Evolutionary conservation across 92 coral and sea anemone species (phyloP).

Genomic region (Palythoa caribaeorum): DNA sequence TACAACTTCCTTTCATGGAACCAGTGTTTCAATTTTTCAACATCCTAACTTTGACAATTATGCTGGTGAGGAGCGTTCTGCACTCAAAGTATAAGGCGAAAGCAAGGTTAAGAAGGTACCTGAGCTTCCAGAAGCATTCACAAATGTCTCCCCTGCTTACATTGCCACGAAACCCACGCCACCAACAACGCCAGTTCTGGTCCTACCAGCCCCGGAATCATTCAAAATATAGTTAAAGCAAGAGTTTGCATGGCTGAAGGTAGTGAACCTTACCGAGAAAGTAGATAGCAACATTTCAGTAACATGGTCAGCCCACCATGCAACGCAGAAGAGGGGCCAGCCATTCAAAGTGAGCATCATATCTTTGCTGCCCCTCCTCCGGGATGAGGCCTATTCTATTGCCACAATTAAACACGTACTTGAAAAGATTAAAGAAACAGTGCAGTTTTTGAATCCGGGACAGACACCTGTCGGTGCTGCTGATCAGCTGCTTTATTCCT

Average conservation of each 20-base stretch:
- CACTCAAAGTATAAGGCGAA: not conserved
- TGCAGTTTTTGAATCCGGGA: constrained; percentile 36
- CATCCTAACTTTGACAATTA: not conserved
- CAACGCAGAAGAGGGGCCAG: constrained; percentile 19
- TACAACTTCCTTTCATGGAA: not conserved
- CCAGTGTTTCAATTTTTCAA: not conserved
- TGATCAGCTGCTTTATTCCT: constrained; percentile 52
- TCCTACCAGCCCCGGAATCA: not conserved
- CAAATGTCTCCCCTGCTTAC: not conserved
- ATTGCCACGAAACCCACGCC: not conserved
- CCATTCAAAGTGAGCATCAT: constrained; percentile 35
- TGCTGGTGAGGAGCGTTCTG: not conserved
- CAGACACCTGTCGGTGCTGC: constrained; percentile 48
- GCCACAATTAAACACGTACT: constrained; percentile 59
- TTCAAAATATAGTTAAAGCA: not conserved
- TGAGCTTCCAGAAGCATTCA: not conserved
- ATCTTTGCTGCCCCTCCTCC: constrained; percentile 55
- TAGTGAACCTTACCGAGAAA: constrained; percentile 41
- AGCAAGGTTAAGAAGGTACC: not conserved
- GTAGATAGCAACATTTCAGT: no score
- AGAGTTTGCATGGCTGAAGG: constrained; percentile 56
- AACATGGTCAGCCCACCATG: constrained; percentile 55
- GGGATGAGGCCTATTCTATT: constrained; percentile 54
- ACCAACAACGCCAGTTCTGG: not conserved
- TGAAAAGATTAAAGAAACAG: constrained; percentile 22